These are phyloP conservation scores for Mystacornis crossleyi DNA, from an alignment of 2,113 vertebrate genomes.

Conservation along the genomic window DNA sequence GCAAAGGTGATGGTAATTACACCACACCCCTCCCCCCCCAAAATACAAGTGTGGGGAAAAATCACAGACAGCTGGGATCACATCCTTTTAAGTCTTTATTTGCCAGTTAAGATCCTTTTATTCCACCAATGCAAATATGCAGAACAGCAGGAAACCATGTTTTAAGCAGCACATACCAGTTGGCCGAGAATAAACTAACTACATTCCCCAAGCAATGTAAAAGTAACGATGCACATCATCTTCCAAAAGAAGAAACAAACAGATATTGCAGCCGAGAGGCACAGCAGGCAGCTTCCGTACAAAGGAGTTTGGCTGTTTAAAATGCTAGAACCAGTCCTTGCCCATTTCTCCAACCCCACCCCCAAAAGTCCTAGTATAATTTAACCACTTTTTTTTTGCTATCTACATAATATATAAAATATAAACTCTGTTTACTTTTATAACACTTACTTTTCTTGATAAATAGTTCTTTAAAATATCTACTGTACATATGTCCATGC, in stretches of 20 bases:
- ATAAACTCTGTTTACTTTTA: slow-evolving; percentile 86
- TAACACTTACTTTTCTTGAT: slow-evolving; percentile 85
- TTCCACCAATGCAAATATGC: slow-evolving; percentile 51
- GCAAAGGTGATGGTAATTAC: not conserved
- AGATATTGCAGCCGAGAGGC: slow-evolving; percentile 16
- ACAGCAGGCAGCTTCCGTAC: slow-evolving; percentile 38
- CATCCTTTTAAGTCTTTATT: slow-evolving; percentile 74
- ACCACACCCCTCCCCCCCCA: not conserved
- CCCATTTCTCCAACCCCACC: slow-evolving; percentile 55
- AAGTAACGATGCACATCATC: slow-evolving; percentile 28
- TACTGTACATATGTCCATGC: slow-evolving; percentile 87
- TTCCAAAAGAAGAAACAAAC: slow-evolving; percentile 45
- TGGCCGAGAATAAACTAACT: slow-evolving; percentile 29
- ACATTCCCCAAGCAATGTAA: slow-evolving; percentile 54
- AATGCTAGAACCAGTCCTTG: slow-evolving; percentile 54
- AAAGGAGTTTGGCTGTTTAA: slow-evolving; percentile 59
- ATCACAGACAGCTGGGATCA: not conserved
- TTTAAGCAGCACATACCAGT: slow-evolving; percentile 48
- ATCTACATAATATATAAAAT: slow-evolving; percentile 86
- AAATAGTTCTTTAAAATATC: slow-evolving; percentile 85
- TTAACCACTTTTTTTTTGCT: slow-evolving; percentile 72
- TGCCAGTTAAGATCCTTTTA: slow-evolving; percentile 62
- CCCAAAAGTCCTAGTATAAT: slow-evolving; percentile 72
- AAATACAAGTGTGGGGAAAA: not conserved
- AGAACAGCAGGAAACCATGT: slow-evolving; percentile 59